Base-by-base conservation (phyloP, 2,113 vertebrate genomes). In the Tachysurus vachellii region DNA sequence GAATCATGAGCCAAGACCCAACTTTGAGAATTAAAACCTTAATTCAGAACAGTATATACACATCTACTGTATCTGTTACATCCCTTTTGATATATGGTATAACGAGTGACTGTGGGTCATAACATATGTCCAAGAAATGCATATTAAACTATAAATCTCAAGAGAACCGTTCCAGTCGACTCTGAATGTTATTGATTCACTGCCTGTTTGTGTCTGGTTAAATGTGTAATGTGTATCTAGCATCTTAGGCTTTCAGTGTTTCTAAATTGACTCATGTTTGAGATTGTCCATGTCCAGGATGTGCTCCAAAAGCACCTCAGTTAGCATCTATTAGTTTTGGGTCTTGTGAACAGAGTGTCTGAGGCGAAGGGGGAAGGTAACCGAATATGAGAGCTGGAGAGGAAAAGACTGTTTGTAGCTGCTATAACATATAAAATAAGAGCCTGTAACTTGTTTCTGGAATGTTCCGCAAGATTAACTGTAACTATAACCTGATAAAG, bases 161-260 rank as follows among this genome's bases (percentile, higher is more conserved):
- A 4, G 44, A 70, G n/a, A 79, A 57, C n/a, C 71, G 6, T 50
- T 79, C 8, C 53, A 14, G 26, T 73, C 54, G 76, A 21, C 8
- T 76, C 26, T 71, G 66, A 17, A 75, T 64, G 8, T 14, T 89
- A 83, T 80, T 47, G 80, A 83, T 80, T 79, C 23, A 17, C 28
- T 73, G 54, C 70, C 84, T 28, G 68, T 70, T 85, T 71, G 54
- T 36, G 62, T 66, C 80, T 88, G 81, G 80, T 84, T 83, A 31
- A 81, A 66, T 86, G 76, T 79, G 42, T 2, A 47, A 89, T 84
- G 44, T 84, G 21, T 62, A 83, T 66, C 11, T 56, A 86, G 28
- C 7, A 12, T 73, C 66, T 88, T 70, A 71, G 10, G 36, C 79
- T 70, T 76, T 4, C 23, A 50, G 61, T 62, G 21, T 23, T 75